Evolutionary conservation across 1,140 invertebrate genomes (phyloP).

Genomic region (Aphelinus certus): DNA sequence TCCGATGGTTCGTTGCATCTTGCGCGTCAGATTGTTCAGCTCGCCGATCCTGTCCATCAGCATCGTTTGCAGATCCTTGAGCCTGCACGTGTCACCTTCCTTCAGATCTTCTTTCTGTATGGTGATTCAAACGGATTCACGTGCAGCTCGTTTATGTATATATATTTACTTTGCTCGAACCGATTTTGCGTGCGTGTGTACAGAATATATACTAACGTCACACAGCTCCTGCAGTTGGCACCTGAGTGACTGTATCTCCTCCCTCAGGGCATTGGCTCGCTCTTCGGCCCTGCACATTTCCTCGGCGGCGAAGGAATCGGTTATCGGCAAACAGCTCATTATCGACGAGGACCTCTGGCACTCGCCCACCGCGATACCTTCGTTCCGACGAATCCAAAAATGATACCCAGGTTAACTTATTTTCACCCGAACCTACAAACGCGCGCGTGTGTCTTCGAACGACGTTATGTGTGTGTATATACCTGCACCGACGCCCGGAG

Average conservation of each 20-base stretch:
- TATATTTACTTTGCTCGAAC: too few species aligned
- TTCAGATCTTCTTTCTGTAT: conserved; percentile 57
- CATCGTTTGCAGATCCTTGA: conserved; percentile 52
- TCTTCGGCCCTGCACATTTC: conserved; percentile 49
- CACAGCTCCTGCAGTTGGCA: conserved; percentile 43
- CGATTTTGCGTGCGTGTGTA: too few species aligned
- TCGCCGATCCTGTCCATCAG: conserved; percentile 54
- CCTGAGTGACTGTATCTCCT: conserved; percentile 50
- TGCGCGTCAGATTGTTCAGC: conserved; percentile 56
- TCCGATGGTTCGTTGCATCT: conserved; percentile 53
- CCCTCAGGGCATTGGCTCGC: conserved; percentile 43
- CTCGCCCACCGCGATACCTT: not conserved
- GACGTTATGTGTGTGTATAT: not conserved
- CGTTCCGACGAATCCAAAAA: too few species aligned
- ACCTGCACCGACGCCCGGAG: conserved; percentile 45
- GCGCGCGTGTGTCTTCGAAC: too few species aligned
- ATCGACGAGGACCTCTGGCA: conserved; percentile 39
- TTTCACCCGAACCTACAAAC: too few species aligned
- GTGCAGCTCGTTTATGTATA: not conserved
- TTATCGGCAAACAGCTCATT: conserved; percentile 45
- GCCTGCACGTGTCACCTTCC: conserved; percentile 50
- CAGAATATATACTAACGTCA: not conserved
- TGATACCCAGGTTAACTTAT: too few species aligned
- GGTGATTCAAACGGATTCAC: conserved; percentile 39
- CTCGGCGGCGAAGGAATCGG: conserved; percentile 44